Evolutionary conservation across 2,888 invertebrate genomes (phyloP), one percentile per base, ranked within the genome.

Genomic region (Uloborus plumipes): DNA sequence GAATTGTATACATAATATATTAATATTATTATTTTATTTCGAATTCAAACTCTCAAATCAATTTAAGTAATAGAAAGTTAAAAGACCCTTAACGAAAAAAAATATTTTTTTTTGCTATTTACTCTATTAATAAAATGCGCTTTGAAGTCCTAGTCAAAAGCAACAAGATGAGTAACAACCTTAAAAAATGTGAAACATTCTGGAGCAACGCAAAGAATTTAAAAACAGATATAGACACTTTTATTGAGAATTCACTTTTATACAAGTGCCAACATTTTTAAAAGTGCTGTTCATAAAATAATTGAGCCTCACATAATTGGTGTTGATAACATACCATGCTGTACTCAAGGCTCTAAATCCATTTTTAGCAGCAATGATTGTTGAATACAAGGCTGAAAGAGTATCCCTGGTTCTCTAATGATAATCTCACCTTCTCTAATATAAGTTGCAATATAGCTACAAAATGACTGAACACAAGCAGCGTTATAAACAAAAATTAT

Each of bases 221-320:
- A 78, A 66, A 72, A 72, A 72, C 72, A 78, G 72, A 78, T 70
- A 77, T 78, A 78, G 78, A 78, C 72, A 72, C 14, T 69, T 72
- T 66, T 78, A 72, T 72, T 72, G 64, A 59, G 66, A 58, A 59
- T 78, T 77, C 53, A 58, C 50, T 77, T 72, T 78, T 76, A 67
- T 65, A 75, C 55, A 61, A 65, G 78, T 78, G 78, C 78, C 65
- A 78, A 78, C 78, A 65, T 71, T 53, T 64, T 71, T 72, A 78
- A 78, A 72, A 78, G 72, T 78, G 72, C 71, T 78, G 78, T 78
- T 65, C 61, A 72, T 51, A 78, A 78, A 78, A 78, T 78, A 78
- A 77, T 78, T 50, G 72, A 78, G 72, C 72, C 78, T 39, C 47
- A 64, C 58, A 58, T 50, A 71, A 72, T 58, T 61, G 70, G 55